phyloP scores from a whole-genome alignment of 2,888 invertebrate species.

The Leptura quadrifasciata region DNA sequence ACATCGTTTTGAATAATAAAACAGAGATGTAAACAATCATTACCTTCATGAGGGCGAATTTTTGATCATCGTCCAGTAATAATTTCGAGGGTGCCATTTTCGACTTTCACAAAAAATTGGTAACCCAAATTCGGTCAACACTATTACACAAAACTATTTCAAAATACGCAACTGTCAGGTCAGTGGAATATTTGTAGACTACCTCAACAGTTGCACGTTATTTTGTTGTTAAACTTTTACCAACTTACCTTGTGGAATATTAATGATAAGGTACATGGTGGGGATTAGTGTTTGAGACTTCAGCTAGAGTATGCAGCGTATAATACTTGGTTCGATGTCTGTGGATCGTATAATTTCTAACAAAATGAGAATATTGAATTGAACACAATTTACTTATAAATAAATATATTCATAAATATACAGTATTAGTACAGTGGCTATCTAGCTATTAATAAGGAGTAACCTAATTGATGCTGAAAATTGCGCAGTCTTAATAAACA shows the following conservation, averaged over 20 bases:
- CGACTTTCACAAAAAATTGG: neutral
- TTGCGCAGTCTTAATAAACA: too few relatives aligned
- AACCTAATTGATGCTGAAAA: too few relatives aligned
- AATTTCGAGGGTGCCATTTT: conserved; percentile 50
- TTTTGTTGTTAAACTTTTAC: conserved; percentile 41
- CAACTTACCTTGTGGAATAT: conserved; percentile 35
- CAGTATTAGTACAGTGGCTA: too few relatives aligned
- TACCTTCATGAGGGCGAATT: conserved; percentile 88
- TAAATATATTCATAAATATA: too few relatives aligned
- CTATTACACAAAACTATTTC: conserved; percentile 29
- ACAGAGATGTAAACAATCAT: conserved; percentile 49
- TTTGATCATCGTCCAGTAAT: conserved; percentile 82
- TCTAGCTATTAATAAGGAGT: too few relatives aligned
- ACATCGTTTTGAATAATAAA: neutral
- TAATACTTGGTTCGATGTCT: neutral
- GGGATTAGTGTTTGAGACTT: neutral
- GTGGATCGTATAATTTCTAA: neutral
- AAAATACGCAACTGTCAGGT: conserved; percentile 15
- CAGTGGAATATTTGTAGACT: neutral
- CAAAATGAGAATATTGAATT: too few relatives aligned
- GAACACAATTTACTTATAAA: too few relatives aligned
- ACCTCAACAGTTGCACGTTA: conserved; percentile 9
- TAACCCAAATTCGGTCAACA: conserved; percentile 23
- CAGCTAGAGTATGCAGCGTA: conserved; percentile 7
- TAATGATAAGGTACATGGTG: conserved; percentile 14